These are phyloP conservation scores for Anorthoa munda DNA, from an alignment of 2,888 invertebrate species.

Conservation along the genomic window DNA sequence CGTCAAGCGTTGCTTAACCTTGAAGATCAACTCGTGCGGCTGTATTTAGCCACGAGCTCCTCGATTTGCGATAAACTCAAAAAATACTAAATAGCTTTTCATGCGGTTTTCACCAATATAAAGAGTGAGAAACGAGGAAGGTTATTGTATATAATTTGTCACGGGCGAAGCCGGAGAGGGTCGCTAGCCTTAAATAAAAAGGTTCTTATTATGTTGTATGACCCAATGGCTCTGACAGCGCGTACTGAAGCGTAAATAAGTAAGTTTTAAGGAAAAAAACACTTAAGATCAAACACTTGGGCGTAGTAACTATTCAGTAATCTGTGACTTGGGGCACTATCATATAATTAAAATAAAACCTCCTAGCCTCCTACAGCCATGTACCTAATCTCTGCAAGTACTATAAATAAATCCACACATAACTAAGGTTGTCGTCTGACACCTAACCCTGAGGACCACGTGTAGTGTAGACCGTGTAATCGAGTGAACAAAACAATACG, in stretches of 20 bases:
- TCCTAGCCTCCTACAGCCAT: background rate
- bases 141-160: too few species aligned
- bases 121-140: too few species aligned
- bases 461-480: conserved; percentile 43
- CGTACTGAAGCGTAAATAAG: background rate
- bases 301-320: too few species aligned
- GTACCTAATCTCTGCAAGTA: background rate
- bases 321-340: too few species aligned
- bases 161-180: too few species aligned
- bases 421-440: conserved; percentile 35
- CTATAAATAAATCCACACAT: conserved; percentile 1
- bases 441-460: conserved; percentile 43
- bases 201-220: background rate
- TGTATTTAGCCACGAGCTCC: too few species aligned
- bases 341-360: background rate
- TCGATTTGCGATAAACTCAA: too few species aligned
- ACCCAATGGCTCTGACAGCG: conserved; percentile 1
- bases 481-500: conserved; percentile 31
- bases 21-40: too few species aligned
- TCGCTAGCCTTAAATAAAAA: conserved; percentile 6
- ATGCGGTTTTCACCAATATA: too few species aligned
- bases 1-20: too few species aligned
- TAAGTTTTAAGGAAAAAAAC: too few species aligned
- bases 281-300: background rate
- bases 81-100: too few species aligned